Conservation (phyloP, 2,797 vertebrate genomes). For the Scomberomorus guttatus region DNA sequence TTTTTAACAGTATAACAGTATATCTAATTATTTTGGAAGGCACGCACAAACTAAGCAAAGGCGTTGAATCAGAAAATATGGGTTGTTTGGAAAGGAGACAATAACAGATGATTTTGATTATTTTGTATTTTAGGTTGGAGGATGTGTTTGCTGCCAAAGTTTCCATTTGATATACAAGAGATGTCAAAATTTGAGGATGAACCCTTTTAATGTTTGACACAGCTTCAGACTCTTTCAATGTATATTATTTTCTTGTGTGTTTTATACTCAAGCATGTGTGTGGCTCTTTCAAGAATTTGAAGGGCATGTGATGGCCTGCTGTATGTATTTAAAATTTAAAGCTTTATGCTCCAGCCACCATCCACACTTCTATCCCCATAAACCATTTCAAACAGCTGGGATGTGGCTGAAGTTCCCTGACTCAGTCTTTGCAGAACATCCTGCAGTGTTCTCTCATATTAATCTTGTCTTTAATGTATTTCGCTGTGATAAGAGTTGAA, state of each 20-base stretch:
- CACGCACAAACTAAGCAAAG: no score
- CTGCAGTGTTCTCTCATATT: constrained; percentile 71
- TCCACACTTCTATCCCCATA: constrained; percentile 21
- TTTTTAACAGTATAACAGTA: no score
- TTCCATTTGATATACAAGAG: not conserved
- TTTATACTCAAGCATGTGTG: not conserved
- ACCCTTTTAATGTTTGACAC: not conserved
- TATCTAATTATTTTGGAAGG: no score
- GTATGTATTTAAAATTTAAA: constrained; percentile 1
- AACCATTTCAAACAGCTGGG: constrained; percentile 22
- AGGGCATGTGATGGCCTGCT: not conserved
- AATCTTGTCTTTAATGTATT: constrained; percentile 83
- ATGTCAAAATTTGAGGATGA: not conserved
- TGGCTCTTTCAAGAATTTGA: not conserved
- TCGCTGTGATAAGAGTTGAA: constrained; percentile 76
- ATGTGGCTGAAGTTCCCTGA: constrained; percentile 62
- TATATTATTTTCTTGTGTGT: not conserved
- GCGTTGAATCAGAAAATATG: no score
- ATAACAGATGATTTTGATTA: no score
- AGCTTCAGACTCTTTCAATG: not conserved
- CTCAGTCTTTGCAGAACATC: constrained; percentile 64
- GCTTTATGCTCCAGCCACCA: not conserved
- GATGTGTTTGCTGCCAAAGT: no score
- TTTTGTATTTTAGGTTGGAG: no score
- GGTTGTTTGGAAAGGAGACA: no score